These are phyloP conservation scores for Ambastaia sidthimunki DNA, from an alignment of 2,797 vertebrate species.

Conservation along the genomic window DNA sequence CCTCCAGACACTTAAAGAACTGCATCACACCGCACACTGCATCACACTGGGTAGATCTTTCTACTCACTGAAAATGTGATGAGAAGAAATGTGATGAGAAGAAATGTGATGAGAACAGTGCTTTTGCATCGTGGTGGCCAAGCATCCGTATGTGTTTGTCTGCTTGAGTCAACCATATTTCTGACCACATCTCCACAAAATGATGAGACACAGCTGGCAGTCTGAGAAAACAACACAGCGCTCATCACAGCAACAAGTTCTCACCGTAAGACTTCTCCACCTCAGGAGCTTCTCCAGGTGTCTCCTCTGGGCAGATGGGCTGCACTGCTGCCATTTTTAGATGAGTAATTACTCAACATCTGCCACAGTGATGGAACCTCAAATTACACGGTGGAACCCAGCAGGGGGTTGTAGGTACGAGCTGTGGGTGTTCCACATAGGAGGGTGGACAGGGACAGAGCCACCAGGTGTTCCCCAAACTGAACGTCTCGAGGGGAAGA, in stretches of 20 bases:
- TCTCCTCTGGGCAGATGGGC: constrained; percentile 55
- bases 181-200: neutral
- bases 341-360: constrained; percentile 61
- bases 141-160: neutral
- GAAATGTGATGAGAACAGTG: no score
- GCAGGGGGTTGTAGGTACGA: constrained; percentile 37
- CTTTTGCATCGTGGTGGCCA: neutral
- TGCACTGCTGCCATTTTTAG: constrained; percentile 52
- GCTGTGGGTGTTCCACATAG: constrained; percentile 26
- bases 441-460: constrained; percentile 45
- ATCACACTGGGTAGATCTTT: neutral
- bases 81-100: no score
- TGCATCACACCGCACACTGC: neutral
- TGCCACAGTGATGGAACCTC: constrained; percentile 49
- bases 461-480: constrained; percentile 59
- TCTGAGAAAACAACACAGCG: constrained; percentile 22
- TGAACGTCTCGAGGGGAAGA: constrained; percentile 22
- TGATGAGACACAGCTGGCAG: constrained; percentile 4
- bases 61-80: neutral
- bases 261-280: constrained; percentile 39
- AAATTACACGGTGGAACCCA: constrained; percentile 39
- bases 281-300: constrained; percentile 45
- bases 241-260: constrained; percentile 36
- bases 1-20: neutral
- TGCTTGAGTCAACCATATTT: neutral